Conservation (phyloP, 2,797 vertebrate genomes). For the Monodelphis domestica region DNA sequence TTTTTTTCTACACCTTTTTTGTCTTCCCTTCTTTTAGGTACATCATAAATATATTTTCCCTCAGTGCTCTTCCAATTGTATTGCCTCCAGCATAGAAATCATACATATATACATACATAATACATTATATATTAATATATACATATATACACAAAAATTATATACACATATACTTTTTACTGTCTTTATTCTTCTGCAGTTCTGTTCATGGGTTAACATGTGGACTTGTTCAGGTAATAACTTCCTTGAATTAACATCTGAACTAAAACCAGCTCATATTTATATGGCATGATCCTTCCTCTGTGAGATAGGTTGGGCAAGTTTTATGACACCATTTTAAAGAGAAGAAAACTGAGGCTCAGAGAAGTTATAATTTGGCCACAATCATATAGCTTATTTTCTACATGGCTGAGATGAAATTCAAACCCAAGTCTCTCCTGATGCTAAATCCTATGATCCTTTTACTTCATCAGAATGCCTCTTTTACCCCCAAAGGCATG, state of each 20-base stretch:
- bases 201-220: not conserved
- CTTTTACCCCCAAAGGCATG: not conserved
- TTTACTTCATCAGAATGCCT: not conserved
- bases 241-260: not conserved
- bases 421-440: not conserved
- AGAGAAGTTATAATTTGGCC: not conserved
- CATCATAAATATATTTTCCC: not conserved
- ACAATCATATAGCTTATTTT: not conserved
- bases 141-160: too few species aligned
- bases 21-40: not conserved
- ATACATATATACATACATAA: not conserved
- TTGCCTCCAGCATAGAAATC: not conserved
- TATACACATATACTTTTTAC: not conserved
- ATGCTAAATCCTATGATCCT: not conserved
- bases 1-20: not conserved
- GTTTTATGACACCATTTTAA: not conserved
- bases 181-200: not conserved
- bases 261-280: not conserved
- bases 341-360: not conserved
- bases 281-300: not conserved
- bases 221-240: not conserved
- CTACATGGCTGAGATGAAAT: not conserved
- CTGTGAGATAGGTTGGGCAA: not conserved
- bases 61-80: not conserved
- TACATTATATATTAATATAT: too few species aligned